Evolutionary conservation across 2,888 invertebrate genomes (phyloP).

Genomic region (Drepana falcataria): DNA sequence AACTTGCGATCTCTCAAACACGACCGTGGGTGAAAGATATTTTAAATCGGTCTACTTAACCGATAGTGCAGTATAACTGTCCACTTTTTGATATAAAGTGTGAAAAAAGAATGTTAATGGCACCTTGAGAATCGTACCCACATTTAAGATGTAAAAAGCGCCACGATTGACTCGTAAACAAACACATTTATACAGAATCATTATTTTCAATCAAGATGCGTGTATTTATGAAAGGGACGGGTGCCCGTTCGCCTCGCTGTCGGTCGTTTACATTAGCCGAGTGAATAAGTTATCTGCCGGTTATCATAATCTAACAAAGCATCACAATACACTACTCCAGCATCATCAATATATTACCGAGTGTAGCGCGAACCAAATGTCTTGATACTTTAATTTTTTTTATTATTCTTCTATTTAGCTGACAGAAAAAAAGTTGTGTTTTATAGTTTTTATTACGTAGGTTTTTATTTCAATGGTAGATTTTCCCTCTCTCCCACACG

Average conservation of each 20-base stretch:
- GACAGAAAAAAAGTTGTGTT: too few species aligned
- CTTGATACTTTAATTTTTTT: slow-evolving; percentile 44
- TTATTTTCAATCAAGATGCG: background rate
- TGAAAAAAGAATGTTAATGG: too few species aligned
- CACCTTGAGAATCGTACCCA: too few species aligned
- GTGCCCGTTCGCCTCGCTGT: slow-evolving; percentile 36
- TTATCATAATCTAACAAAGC: slow-evolving; percentile 77
- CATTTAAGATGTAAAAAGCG: background rate
- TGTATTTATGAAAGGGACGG: slow-evolving; percentile 9
- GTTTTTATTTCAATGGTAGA: too few species aligned
- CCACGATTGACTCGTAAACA: slow-evolving; percentile 2
- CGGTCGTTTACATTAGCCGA: slow-evolving; percentile 68
- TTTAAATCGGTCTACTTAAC: too few species aligned
- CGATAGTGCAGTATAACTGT: too few species aligned
- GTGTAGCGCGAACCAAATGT: slow-evolving; percentile 4
- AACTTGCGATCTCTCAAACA: too few species aligned
- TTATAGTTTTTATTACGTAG: too few species aligned
- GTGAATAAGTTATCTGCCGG: slow-evolving; percentile 71
- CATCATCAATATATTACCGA: slow-evolving; percentile 71
- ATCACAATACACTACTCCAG: slow-evolving; percentile 75
- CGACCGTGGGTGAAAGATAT: too few species aligned
- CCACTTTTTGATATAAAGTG: too few species aligned
- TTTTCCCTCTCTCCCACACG: too few species aligned
- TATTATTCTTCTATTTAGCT: too few species aligned
- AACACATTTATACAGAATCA: background rate